A percentile compares a stretch with the other conserved stretches of the same genome.
Evolutionary conservation across 2,888 invertebrate species (phyloP).

Genomic region (Dynastes tityus): DNA sequence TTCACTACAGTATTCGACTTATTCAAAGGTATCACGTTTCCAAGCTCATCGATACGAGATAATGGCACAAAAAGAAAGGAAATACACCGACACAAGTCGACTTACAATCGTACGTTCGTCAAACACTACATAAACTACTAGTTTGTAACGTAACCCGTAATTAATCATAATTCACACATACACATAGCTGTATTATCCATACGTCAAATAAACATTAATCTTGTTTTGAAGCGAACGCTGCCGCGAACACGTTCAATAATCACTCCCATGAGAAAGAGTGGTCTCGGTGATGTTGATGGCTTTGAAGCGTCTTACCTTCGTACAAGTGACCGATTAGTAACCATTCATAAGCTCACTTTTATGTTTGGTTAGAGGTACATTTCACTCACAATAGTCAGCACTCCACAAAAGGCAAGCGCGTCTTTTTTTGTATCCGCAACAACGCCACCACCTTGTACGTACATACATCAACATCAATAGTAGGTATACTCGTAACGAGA

Average conservation of each 20-base stretch:
- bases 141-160: slow-evolving; percentile 40
- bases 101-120: slow-evolving; percentile 36
- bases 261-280: slow-evolving; percentile 50
- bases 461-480: slow-evolving; percentile 42
- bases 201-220: slow-evolving; percentile 54
- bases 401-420: slow-evolving; percentile 40
- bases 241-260: slow-evolving; percentile 52
- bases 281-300: slow-evolving; percentile 40
- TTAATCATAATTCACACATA: slow-evolving; percentile 53
- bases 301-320: slow-evolving; percentile 42
- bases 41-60: neutral
- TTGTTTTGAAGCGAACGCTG: slow-evolving; percentile 53
- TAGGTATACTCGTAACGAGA: slow-evolving; percentile 16
- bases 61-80: neutral
- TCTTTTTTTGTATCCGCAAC: slow-evolving; percentile 41
- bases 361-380: slow-evolving; percentile 48
- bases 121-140: slow-evolving; percentile 47
- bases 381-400: slow-evolving; percentile 42
- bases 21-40: neutral
- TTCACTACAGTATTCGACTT: neutral
- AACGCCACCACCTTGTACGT: slow-evolving; percentile 44
- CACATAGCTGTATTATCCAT: slow-evolving; percentile 46
- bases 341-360: slow-evolving; percentile 50
- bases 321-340: slow-evolving; percentile 52
- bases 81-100: slow-evolving; percentile 5